A percentile compares a stretch with the other conserved stretches of the same genome.
These are phyloP conservation scores for Okapia johnstoni DNA, from an alignment of 2,113 vertebrate genomes.

Conservation along the genomic window DNA sequence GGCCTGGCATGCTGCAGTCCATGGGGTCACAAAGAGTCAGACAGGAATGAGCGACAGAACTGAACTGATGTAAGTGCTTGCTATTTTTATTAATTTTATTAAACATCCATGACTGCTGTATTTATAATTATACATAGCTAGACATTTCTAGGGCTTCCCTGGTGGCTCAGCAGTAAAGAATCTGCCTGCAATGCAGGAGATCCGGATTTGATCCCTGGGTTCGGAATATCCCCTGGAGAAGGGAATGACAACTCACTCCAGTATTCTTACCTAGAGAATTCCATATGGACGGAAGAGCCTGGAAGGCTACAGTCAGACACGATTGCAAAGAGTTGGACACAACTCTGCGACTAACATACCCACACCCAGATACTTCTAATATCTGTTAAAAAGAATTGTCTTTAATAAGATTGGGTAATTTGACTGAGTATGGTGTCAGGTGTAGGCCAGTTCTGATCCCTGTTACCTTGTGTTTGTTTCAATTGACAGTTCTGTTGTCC, in stretches of 20 bases:
- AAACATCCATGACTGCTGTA: not conserved
- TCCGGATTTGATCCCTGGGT: not conserved
- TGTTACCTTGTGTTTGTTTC: not conserved
- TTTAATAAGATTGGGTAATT: not conserved
- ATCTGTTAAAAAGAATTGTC: not conserved
- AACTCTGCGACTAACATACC: accelerated
- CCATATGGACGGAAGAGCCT: not conserved
- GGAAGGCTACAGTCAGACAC: accelerated
- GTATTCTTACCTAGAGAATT: not conserved
- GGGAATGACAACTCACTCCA: not conserved
- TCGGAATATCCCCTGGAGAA: not conserved
- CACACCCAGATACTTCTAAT: not conserved
- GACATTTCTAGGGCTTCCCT: not conserved
- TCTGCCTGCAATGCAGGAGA: not conserved
- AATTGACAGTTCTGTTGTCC: not conserved
- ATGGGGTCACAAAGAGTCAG: not conserved
- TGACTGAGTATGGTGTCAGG: not conserved
- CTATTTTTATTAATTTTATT: not conserved
- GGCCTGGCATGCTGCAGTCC: not conserved
- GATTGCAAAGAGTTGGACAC: not conserved
- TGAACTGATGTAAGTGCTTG: not conserved
- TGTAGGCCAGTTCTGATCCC: not conserved
- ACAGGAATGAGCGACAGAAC: not conserved
- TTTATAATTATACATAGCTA: not conserved
- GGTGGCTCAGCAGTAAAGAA: not conserved